These are phyloP conservation scores for Adelognathus sp. DNA, from an alignment of 2,888 invertebrate species.

Conservation along the genomic window DNA sequence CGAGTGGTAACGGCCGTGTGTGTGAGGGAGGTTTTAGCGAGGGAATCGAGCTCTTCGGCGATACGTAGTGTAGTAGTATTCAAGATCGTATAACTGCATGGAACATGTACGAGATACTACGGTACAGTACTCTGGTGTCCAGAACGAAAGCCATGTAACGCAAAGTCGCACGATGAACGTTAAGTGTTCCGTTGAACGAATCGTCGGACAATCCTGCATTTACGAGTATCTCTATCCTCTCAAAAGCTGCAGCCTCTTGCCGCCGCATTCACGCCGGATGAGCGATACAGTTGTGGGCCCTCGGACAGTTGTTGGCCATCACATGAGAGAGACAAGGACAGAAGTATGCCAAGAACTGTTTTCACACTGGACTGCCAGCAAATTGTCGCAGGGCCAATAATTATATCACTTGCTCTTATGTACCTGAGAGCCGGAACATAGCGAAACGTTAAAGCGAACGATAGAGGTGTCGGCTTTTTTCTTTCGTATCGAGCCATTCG, in stretches of 20 bases:
- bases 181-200: constrained; percentile 54
- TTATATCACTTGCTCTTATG: too few species aligned
- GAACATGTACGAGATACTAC: not conserved
- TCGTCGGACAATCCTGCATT: constrained; percentile 63
- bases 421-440: not conserved
- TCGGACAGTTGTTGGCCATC: too few species aligned
- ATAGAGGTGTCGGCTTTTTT: not conserved
- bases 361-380: too few species aligned
- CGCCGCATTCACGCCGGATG: constrained; percentile 4
- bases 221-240: constrained; percentile 52
- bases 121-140: not conserved
- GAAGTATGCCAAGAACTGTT: too few species aligned
- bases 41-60: constrained; percentile 29
- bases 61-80: constrained; percentile 2
- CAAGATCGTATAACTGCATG: not conserved
- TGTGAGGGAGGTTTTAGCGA: not conserved
- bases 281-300: too few species aligned
- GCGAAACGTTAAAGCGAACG: not conserved
- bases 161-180: constrained; percentile 23
- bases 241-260: constrained; percentile 9
- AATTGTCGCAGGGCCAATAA: too few species aligned
- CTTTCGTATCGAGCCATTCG: not conserved
- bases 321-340: too few species aligned
- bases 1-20: not conserved
- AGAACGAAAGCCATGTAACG: constrained; percentile 1